A percentile compares a stretch with the other conserved stretches of the same genome.
These are phyloP conservation scores for Euzophera pinguis DNA, from an alignment of 2,888 invertebrate species.

Conservation along the genomic window DNA sequence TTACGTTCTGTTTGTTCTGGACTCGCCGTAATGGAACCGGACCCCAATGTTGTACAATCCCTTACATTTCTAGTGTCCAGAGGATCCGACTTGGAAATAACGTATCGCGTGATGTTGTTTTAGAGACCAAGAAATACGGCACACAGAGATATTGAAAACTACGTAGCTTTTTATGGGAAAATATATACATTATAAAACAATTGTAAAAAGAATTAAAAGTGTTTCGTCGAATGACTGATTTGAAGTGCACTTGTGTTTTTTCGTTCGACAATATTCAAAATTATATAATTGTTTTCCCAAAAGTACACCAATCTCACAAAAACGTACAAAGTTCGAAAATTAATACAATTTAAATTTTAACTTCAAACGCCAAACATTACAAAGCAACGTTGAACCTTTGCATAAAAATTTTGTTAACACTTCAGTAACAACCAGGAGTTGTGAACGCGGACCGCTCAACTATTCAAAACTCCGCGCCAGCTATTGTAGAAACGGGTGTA, in stretches of 20 bases:
- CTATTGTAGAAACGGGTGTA: conserved; percentile 4
- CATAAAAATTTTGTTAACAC: neutral
- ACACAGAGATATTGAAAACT: too few species aligned
- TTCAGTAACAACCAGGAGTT: neutral
- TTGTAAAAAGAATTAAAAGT: too few species aligned
- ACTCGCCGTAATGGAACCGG: neutral
- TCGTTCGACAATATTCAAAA: too few species aligned
- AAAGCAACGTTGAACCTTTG: neutral
- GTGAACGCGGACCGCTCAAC: neutral
- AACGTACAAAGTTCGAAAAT: too few species aligned
- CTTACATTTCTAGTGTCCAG: neutral
- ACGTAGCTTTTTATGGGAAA: too few species aligned
- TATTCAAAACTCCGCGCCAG: neutral
- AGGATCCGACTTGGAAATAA: neutral
- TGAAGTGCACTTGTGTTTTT: too few species aligned
- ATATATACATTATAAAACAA: too few species aligned
- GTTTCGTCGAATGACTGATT: too few species aligned
- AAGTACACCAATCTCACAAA: too few species aligned
- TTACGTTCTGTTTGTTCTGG: neutral
- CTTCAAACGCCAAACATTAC: neutral
- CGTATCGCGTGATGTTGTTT: neutral
- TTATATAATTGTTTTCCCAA: too few species aligned
- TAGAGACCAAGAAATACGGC: neutral
- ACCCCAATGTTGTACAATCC: neutral
- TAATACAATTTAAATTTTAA: too few species aligned